Percentiles rank a stretch among this genome's conserved stretches.
Evolutionary conservation across 2,113 vertebrate species (phyloP).

Genomic region (Eretmochelys imbricata): DNA sequence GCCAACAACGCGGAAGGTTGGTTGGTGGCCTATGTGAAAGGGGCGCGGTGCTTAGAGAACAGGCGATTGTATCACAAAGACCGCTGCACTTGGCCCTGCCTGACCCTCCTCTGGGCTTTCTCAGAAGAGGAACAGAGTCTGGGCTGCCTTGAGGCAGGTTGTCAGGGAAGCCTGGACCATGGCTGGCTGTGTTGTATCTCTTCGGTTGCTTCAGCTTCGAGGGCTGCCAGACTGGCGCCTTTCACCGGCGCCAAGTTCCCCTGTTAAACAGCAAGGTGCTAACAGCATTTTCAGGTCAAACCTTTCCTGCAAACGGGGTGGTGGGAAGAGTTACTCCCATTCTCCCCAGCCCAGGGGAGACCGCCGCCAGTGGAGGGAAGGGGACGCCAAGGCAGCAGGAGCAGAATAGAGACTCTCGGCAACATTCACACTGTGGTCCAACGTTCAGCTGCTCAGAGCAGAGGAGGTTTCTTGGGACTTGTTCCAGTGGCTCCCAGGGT

Average conservation of each 20-base stretch:
- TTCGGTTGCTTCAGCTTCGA: neutral
- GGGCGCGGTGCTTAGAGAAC: neutral
- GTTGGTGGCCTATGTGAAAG: neutral
- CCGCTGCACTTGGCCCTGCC: neutral
- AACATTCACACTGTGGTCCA: neutral
- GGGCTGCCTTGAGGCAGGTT: too few relatives aligned
- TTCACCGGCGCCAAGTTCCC: neutral
- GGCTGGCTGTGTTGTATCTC: neutral
- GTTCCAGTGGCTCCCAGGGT: neutral
- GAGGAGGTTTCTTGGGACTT: neutral
- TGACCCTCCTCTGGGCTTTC: too few relatives aligned
- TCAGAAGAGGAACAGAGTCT: neutral
- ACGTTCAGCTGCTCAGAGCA: neutral
- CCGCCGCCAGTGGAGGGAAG: neutral
- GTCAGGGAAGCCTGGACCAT: neutral
- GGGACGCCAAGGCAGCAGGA: neutral
- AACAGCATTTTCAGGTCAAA: neutral
- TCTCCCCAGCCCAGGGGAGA: neutral
- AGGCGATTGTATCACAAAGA: neutral
- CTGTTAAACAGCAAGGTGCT: neutral
- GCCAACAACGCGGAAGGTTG: too few relatives aligned
- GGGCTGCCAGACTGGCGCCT: too few relatives aligned
- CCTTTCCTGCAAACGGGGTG: neutral
- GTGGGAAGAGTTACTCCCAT: neutral
- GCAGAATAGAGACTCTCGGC: too few relatives aligned